Conservation (phyloP, 2,113 vertebrate genomes). For the Probosciger aterrimus region DNA sequence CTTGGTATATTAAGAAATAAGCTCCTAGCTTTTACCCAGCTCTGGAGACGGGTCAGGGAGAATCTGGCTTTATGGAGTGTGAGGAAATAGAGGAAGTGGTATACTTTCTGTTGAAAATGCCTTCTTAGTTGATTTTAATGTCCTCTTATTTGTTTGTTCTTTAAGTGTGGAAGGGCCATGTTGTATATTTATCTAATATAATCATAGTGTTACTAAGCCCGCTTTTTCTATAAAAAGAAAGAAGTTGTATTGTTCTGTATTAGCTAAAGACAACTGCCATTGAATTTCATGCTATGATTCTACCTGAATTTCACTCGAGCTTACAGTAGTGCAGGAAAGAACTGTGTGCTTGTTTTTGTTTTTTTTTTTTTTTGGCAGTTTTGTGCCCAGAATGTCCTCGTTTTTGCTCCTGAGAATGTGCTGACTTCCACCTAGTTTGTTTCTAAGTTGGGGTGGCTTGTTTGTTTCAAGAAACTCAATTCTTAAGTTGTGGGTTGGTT, state of each 20-base stretch:
- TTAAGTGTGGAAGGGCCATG: not conserved
- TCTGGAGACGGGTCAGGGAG: not conserved
- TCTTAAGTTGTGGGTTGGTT: not conserved
- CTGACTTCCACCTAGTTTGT: not conserved
- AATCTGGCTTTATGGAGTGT: not conserved
- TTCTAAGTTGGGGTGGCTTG: not conserved
- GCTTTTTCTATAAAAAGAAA: not conserved
- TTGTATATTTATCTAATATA: not conserved
- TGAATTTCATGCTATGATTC: not conserved
- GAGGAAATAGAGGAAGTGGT: not conserved
- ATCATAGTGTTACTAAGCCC: not conserved
- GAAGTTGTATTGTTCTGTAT: not conserved
- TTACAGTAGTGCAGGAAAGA: not conserved
- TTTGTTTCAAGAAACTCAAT: not conserved
- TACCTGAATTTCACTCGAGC: not conserved
- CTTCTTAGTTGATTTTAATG: not conserved
- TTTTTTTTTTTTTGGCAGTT: not conserved
- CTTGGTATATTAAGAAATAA: not conserved
- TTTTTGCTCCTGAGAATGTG: not conserved
- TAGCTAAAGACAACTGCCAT: not conserved
- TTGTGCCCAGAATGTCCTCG: not conserved
- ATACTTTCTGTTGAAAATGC: not conserved
- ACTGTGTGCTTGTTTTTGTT: too few species aligned
- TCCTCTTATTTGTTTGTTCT: not conserved
- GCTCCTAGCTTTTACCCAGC: not conserved